Evolutionary conservation across 2,797 vertebrate genomes (phyloP).

Genomic region (Sarcoramphus papa): DNA sequence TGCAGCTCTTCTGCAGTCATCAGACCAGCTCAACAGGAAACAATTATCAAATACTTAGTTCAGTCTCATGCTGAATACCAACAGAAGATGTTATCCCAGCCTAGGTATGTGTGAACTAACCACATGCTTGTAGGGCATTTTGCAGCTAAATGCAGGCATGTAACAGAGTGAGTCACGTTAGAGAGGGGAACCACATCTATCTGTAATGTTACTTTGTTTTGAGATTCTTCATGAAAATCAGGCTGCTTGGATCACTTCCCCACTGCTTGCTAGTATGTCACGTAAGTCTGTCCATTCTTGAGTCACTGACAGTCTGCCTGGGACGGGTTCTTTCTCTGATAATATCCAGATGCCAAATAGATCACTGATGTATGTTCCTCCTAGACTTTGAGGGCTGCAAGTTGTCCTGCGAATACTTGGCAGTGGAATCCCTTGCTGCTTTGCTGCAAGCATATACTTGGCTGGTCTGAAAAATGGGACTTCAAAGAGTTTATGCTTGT

Average conservation of each 20-base stretch:
- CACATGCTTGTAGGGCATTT: neutral
- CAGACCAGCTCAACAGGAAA: slow-evolving; percentile 21
- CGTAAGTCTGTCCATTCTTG: neutral
- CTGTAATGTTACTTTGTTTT: neutral
- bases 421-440: neutral
- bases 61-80: neutral
- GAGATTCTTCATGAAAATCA: neutral
- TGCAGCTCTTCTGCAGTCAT: neutral
- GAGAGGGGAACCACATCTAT: neutral
- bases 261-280: neutral
- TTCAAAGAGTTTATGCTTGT: neutral
- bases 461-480: neutral
- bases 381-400: neutral
- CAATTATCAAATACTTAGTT: neutral
- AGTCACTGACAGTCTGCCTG: neutral
- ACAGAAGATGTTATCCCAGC: neutral
- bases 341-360: neutral
- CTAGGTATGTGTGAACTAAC: neutral
- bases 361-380: neutral
- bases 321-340: neutral
- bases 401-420: neutral
- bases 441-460: neutral
- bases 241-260: neutral
- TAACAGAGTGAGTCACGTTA: neutral
- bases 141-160: neutral